A percentile compares a stretch with the other conserved stretches of the same genome.
These are phyloP conservation scores for Molanna angustata DNA, from an alignment of 2,888 invertebrate genomes.

Conservation along the genomic window DNA sequence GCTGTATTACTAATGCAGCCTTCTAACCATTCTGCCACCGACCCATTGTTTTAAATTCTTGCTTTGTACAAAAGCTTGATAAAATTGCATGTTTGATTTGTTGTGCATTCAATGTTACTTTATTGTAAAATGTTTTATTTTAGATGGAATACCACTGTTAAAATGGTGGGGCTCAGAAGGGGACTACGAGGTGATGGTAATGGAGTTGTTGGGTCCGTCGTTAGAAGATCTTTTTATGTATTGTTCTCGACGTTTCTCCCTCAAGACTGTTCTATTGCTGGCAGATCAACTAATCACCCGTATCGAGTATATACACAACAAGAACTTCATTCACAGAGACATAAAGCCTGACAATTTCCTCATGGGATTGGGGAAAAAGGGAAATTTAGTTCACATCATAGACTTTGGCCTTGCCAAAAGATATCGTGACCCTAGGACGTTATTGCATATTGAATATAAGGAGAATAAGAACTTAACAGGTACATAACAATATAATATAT, in stretches of 20 bases:
- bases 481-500: too few species aligned
- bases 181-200: slow-evolving; percentile 99
- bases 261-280: slow-evolving; percentile 97
- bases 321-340: slow-evolving; percentile 96
- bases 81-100: too few species aligned
- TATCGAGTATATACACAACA: slow-evolving; percentile 97
- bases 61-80: too few species aligned
- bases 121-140: slow-evolving; percentile 36
- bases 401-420: slow-evolving; percentile 99
- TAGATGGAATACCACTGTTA: slow-evolving; percentile 94
- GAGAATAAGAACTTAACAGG: slow-evolving; percentile 99
- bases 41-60: too few species aligned
- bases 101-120: too few species aligned
- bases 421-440: slow-evolving; percentile 92
- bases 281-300: slow-evolving; percentile 97
- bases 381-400: slow-evolving; percentile 98
- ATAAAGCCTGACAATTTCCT: slow-evolving; percentile 98
- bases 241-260: slow-evolving; percentile 95
- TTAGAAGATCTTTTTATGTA: slow-evolving; percentile 99
- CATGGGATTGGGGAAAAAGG: slow-evolving; percentile 96
- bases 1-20: too few species aligned
- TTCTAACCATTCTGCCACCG: too few species aligned
- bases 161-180: slow-evolving; percentile 99
- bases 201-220: slow-evolving; percentile 97
- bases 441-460: slow-evolving; percentile 96